These are phyloP conservation scores for Elysia crispata DNA, from an alignment of 2,888 invertebrate genomes.

Conservation along the genomic window DNA sequence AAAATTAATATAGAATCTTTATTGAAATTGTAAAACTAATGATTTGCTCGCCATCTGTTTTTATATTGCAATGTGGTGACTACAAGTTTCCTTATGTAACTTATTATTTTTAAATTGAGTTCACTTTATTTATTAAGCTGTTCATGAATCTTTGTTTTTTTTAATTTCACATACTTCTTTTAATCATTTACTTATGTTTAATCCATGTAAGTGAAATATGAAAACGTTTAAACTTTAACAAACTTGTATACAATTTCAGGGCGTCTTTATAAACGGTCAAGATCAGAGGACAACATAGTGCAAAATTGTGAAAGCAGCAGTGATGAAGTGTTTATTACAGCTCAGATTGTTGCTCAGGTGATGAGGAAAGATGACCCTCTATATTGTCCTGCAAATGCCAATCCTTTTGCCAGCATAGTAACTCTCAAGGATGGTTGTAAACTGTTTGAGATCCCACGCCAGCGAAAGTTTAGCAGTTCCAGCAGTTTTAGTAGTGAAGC, in stretches of 20 bases:
- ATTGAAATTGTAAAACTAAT: too few species aligned
- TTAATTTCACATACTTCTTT: too few species aligned
- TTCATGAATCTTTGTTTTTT: too few species aligned
- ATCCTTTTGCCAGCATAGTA: conserved; percentile 71
- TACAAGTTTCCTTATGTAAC: too few species aligned
- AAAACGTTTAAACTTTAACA: too few species aligned
- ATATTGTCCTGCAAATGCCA: conserved; percentile 73
- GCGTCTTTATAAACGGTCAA: conserved; percentile 63
- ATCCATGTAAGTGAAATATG: too few species aligned
- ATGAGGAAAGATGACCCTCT: conserved; percentile 83
- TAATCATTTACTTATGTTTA: too few species aligned
- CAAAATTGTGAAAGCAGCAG: conserved; percentile 53
- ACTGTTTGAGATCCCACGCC: conserved; percentile 62
- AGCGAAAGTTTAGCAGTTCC: conserved; percentile 52
- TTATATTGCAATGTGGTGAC: too few species aligned
- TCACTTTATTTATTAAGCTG: too few species aligned
- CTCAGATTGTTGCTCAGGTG: conserved; percentile 83
- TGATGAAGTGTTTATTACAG: conserved; percentile 76
- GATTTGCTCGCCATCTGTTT: too few species aligned
- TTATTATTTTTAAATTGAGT: too few species aligned
- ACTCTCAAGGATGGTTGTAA: conserved; percentile 70
- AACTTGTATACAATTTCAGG: conserved; percentile 2
- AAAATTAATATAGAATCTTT: too few species aligned
- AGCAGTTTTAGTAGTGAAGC: conserved; percentile 34
- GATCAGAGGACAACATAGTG: conserved; percentile 72